Base-by-base conservation (phyloP, 2,888 invertebrate species). In the Ariolimax columbianus region DNA sequence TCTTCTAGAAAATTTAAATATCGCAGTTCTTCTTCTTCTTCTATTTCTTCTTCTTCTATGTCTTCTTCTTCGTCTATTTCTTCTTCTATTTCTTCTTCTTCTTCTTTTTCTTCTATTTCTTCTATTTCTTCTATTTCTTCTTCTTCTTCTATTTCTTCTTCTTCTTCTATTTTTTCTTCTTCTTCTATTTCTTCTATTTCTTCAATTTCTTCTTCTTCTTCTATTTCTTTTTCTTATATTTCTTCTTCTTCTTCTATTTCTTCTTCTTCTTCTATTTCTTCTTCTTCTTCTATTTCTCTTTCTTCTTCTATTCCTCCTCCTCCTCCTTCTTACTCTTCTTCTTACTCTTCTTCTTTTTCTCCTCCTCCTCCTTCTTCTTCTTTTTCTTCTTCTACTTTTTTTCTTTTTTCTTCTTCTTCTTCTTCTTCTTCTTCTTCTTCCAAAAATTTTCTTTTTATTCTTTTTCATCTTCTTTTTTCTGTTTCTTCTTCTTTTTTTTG, bases 331-430 rank as follows among this genome's bases (percentile, higher is more conserved):
- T n/a, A n/a, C n/a, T n/a, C n/a, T n/a, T n/a, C n/a, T n/a, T n/a
- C n/a, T n/a, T n/a, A n/a, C n/a, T n/a, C n/a, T n/a, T n/a, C n/a
- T n/a, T n/a, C n/a, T n/a, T n/a, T n/a, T n/a, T 33, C 33, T 55
- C 30, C 55, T 77, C 47, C n/a, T 55, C 30, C 55, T 38, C 38
- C 26, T 75, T n/a, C 19, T 75, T 40, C 43, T 75, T 40, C 43
- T 75, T 40, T n/a, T 75, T 40, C 43, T 75, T 75, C 75, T 75
- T 75, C 75, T 75, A 40, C 75, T 75, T 75, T 43, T 75, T 75
- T 43, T 75, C 40, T 43, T 75, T 75, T 43, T 75, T 75, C 75
- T 75, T 75, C 75, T 75, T 75, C 75, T 75, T 75, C 75, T 59
- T 59, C 59, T 59, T 59, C 59, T 59, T 59, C 59, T 59, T 59